phyloP scores from a whole-genome alignment of 2,797 vertebrate genomes.

The Dicrostonyx torquatus region DNA sequence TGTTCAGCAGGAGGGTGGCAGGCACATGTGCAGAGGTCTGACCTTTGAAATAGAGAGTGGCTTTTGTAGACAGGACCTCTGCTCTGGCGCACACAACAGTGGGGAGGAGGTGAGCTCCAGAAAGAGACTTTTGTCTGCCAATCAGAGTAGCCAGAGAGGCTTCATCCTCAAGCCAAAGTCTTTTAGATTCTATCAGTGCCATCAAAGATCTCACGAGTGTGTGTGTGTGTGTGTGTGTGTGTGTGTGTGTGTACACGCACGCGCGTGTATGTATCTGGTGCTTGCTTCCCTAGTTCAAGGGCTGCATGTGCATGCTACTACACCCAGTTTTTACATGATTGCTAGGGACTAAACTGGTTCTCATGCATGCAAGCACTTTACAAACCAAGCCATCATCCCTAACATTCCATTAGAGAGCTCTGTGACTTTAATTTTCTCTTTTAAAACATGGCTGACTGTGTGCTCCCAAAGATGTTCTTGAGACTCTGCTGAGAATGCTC shows the following conservation, averaged over 20 bases:
- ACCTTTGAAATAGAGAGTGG: slow-evolving; percentile 54
- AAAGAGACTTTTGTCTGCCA: slow-evolving; percentile 4
- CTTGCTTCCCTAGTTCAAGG: neutral
- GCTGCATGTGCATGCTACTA: too few species aligned
- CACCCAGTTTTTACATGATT: neutral
- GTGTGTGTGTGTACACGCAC: too few species aligned
- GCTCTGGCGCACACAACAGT: neutral
- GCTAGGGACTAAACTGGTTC: neutral
- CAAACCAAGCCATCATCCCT: neutral
- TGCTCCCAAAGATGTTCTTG: slow-evolving; percentile 14
- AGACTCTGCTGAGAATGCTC: slow-evolving; percentile 13
- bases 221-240: too few species aligned
- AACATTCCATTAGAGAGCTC: neutral
- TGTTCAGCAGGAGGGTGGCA: slow-evolving; percentile 10
- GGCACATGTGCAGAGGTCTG: neutral
- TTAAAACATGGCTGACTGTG: slow-evolving; percentile 34
- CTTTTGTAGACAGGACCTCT: slow-evolving; percentile 34
- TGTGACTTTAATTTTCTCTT: slow-evolving; percentile 29
- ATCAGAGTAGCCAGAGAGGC: slow-evolving; percentile 21
- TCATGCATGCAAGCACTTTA: neutral
- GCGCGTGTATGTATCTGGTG: neutral
- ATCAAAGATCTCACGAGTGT: too few species aligned
- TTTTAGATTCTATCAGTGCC: neutral
- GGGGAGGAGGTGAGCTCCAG: neutral
- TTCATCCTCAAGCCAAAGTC: slow-evolving; percentile 29